Evolutionary conservation across 2,797 vertebrate genomes (phyloP).

Genomic region (Dallia pectoralis): DNA sequence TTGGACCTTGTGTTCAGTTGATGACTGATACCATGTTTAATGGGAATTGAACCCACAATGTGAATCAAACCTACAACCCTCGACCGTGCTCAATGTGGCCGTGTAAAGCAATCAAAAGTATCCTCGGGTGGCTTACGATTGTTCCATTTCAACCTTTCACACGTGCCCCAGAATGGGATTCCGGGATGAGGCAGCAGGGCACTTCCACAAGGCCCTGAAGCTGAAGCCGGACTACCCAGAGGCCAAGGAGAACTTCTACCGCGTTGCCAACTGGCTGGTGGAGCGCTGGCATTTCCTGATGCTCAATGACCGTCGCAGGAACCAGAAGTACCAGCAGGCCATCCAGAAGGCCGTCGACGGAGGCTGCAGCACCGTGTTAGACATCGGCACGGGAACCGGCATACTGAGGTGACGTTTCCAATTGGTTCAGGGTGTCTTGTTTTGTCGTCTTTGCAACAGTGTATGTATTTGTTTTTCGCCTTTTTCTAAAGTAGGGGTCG

Average conservation of each 20-base stretch:
- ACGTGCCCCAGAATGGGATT: slow-evolving; percentile 87
- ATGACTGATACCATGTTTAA: too few species aligned
- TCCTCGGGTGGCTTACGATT: not conserved
- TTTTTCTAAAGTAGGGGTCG: too few species aligned
- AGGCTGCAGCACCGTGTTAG: slow-evolving; percentile 88
- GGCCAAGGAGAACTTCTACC: slow-evolving; percentile 96
- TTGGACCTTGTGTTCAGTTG: too few species aligned
- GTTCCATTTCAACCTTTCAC: not conserved
- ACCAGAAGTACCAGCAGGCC: slow-evolving; percentile 86
- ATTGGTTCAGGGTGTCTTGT: not conserved
- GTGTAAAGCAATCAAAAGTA: not conserved
- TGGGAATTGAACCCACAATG: too few species aligned
- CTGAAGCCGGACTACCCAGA: slow-evolving; percentile 88
- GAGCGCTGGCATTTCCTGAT: slow-evolving; percentile 98
- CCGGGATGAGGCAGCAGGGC: slow-evolving; percentile 93
- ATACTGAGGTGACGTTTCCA: slow-evolving; percentile 83
- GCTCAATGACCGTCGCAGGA: slow-evolving; percentile 91
- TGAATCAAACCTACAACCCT: too few species aligned
- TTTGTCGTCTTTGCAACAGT: not conserved
- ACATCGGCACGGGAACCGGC: slow-evolving; percentile 96
- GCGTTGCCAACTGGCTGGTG: slow-evolving; percentile 96
- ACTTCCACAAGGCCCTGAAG: slow-evolving; percentile 96
- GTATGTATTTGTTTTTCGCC: too few species aligned
- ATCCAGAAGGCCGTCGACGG: slow-evolving; percentile 83
- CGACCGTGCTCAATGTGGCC: not conserved